Evolutionary conservation across 2,888 invertebrate genomes (phyloP), one percentile per base, ranked within the genome.

Genomic region (Chloroclysta siterata): DNA sequence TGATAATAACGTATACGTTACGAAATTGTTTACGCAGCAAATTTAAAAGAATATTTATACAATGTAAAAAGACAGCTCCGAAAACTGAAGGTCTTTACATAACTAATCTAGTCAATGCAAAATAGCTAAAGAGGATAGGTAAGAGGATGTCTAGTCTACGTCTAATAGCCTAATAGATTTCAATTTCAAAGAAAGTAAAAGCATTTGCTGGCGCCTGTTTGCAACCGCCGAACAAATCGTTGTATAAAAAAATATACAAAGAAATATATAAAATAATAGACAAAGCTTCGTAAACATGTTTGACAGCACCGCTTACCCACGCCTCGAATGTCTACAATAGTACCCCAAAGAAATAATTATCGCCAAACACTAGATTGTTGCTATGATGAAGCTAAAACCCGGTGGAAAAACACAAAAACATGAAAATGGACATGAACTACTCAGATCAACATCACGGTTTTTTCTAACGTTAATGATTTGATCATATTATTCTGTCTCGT

Each of bases 211-310:
- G 85, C 82, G 84, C 83, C 79, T 77, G 70, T 73, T 77, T 71
- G 74, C 73, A 72, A 75, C 78, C 81, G 81, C 80, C 76, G 79
- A 81, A 66, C 75, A 75, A 61, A 77, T n/a, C n/a, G n/a, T n/a
- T n/a, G n/a, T n/a, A n/a, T n/a, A n/a, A n/a, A n/a, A n/a, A n/a
- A n/a, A n/a, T n/a, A n/a, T n/a, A n/a, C n/a, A n/a, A n/a, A n/a
- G n/a, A n/a, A n/a, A n/a, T n/a, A n/a, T n/a, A n/a, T n/a, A n/a
- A n/a, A n/a, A n/a, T n/a, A n/a, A n/a, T 84, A 87, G 84, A 86
- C 77, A 82, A 81, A 82, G 80, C 75, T 78, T 78, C 75, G 88
- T 88, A 89, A 90, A 89, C 90, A 89, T 83, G 82, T 84, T 85
- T 84, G 88, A 86, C 85, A 84, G 84, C 78, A 78, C 73, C 84